Conservation (phyloP, 2,797 vertebrate species). For the Poeciliopsis gracilis region DNA sequence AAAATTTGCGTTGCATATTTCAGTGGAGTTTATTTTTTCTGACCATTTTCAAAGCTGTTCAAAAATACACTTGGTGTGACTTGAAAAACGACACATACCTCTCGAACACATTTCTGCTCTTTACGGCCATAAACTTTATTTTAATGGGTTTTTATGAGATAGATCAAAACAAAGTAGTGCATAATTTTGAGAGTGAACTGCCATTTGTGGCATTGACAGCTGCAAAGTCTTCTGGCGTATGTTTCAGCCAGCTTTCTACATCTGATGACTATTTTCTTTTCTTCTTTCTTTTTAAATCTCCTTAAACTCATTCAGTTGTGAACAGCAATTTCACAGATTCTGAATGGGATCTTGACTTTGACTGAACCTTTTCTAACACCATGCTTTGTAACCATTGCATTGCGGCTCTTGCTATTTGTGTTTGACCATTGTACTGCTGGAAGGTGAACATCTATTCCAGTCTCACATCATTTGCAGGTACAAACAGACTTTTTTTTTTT, state of each 20-base stretch:
- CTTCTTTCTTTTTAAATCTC: not conserved
- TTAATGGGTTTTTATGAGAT: not conserved
- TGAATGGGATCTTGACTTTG: not conserved
- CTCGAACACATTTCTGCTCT: not conserved
- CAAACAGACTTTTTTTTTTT: not conserved
- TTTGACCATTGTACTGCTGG: not conserved
- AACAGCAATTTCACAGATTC: not conserved
- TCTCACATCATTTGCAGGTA: not conserved
- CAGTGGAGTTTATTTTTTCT: not conserved
- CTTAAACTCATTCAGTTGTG: not conserved
- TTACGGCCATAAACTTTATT: not conserved
- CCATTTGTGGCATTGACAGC: not conserved
- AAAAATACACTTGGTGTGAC: not conserved
- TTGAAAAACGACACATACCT: not conserved
- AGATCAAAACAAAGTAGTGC: constrained; percentile 1
- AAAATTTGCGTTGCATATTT: not conserved
- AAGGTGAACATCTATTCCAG: not conserved
- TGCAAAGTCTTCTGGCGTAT: not conserved
- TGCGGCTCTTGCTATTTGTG: not conserved
- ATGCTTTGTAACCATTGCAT: not conserved
- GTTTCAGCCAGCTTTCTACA: not conserved
- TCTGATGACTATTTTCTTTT: not conserved
- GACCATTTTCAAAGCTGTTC: not conserved
- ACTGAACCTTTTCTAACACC: not conserved
- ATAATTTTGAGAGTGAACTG: not conserved